phyloP scores from a whole-genome alignment of 2,888 invertebrate species.

The Synergus gifuensis region DNA sequence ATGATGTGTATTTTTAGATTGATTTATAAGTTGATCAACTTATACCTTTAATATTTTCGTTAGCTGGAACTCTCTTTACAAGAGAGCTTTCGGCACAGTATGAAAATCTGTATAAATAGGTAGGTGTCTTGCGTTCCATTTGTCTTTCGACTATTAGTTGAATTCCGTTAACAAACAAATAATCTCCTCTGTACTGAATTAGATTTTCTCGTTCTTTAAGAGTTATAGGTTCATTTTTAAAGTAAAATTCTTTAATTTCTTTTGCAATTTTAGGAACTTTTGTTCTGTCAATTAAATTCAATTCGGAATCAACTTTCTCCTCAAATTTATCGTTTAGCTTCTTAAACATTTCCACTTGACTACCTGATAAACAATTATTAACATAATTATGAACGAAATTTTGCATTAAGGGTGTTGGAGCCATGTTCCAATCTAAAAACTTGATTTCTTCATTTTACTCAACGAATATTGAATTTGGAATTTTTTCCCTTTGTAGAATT shows the following conservation, averaged over 20 bases:
- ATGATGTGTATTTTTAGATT: not conserved
- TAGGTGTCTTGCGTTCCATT: slow-evolving; percentile 76
- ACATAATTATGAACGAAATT: not conserved
- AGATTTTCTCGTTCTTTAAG: slow-evolving; percentile 75
- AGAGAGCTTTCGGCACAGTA: slow-evolving; percentile 73
- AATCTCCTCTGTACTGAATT: slow-evolving; percentile 80
- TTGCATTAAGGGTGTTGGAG: too few relatives aligned
- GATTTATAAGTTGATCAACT: not conserved
- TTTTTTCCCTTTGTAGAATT: too few relatives aligned
- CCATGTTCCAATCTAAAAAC: too few relatives aligned
- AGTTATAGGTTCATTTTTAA: slow-evolving; percentile 75
- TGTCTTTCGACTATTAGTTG: slow-evolving; percentile 76
- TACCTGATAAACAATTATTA: not conserved
- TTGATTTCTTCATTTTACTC: too few relatives aligned
- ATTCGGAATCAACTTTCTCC: slow-evolving; percentile 73
- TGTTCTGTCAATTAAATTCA: slow-evolving; percentile 68
- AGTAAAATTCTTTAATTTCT: slow-evolving; percentile 78
- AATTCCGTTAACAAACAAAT: slow-evolving; percentile 78
- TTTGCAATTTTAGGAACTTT: slow-evolving; percentile 66
- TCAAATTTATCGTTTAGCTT: slow-evolving; percentile 69
- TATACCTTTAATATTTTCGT: slow-evolving; percentile 5
- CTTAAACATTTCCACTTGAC: not conserved
- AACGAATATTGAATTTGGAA: too few relatives aligned
- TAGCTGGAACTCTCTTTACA: not conserved
- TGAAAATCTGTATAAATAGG: slow-evolving; percentile 81